These are phyloP conservation scores for Brienomyrus brachyistius DNA, from an alignment of 2,113 vertebrate species.

Conservation along the genomic window DNA sequence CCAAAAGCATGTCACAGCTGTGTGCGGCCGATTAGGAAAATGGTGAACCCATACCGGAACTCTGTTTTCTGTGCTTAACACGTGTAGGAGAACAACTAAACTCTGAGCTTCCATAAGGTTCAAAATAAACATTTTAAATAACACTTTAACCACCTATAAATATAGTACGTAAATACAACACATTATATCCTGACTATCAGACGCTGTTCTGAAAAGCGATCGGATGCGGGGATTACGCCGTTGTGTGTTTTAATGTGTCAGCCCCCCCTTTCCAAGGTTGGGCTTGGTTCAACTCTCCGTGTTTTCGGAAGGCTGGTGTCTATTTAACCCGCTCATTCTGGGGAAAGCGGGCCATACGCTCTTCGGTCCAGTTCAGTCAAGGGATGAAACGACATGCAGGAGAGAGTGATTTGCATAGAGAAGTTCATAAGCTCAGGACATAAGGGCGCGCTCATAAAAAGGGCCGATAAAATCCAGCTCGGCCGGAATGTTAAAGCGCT, in stretches of 20 bases:
- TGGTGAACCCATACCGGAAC: background rate
- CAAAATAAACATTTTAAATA: background rate
- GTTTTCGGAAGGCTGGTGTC: background rate
- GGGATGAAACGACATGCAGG: background rate
- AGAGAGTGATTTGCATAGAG: constrained; percentile 69
- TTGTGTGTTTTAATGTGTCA: background rate
- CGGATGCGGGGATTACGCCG: background rate
- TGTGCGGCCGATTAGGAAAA: background rate
- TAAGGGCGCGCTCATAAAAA: constrained; percentile 66
- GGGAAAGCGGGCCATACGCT: background rate
- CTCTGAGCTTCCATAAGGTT: background rate
- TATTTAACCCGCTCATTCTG: background rate
- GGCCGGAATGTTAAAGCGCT: constrained; percentile 71
- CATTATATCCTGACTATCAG: background rate
- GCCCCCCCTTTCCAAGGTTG: background rate
- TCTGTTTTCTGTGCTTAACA: background rate
- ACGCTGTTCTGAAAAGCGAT: background rate
- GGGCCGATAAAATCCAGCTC: constrained; percentile 61
- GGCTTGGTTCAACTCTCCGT: background rate
- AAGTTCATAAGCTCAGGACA: constrained; percentile 69
- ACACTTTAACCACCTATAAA: background rate
- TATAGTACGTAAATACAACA: background rate
- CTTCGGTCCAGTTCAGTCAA: background rate
- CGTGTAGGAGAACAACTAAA: background rate
- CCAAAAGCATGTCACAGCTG: background rate